Base-by-base conservation (phyloP, 2,113 vertebrate species). In the Myrmecophaga tridactyla region DNA sequence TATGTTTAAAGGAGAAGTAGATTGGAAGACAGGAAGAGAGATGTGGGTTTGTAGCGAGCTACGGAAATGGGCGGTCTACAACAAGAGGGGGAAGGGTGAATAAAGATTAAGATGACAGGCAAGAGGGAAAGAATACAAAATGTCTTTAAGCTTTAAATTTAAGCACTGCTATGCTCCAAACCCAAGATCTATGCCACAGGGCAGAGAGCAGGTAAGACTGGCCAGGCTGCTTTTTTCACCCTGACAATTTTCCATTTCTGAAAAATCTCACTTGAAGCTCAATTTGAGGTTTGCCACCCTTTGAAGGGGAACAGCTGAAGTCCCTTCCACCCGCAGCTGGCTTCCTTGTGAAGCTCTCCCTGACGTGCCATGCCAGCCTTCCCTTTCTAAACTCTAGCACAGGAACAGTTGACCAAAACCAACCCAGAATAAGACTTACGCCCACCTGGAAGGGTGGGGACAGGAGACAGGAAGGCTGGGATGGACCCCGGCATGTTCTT, bases 231-330 rank as follows among this genome's bases (percentile, higher is more conserved):
- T 75, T 20, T 92, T 96, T 95, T 90, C 89, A 36, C n/a, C 18
- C 72, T 86, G 92, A 94, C 93, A 67, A 89, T 94, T 63, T 51
- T 63, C 77, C 4, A 29, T 70, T 62, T 86, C 62, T 72, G 92
- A 86, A 69, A 86, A 89, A 62, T 82, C 76, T 53, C 78, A 13
- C 83, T 92, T 12, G 73, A 63, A 4, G n/a, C 41, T 69, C 78
- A 21, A 48, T 73, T 31, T 39, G 62, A 65, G 31, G n/a, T 41
- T 21, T 69, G 58, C 53, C 20, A 0, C 84, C 65, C 75, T 58
- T 65, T 23, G 41, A 27, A 63, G 39, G 63, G 73, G n/a, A n/a
- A 53, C n/a, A 23, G 73, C 48, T 0, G 7, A 36, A 63, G 10
- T 69, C 51, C n/a, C n/a, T 70, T 80, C 73, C 29, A 21, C 51